Base-by-base conservation (phyloP, 2,113 vertebrate species). In the Anarhynchus alexandrinus region DNA sequence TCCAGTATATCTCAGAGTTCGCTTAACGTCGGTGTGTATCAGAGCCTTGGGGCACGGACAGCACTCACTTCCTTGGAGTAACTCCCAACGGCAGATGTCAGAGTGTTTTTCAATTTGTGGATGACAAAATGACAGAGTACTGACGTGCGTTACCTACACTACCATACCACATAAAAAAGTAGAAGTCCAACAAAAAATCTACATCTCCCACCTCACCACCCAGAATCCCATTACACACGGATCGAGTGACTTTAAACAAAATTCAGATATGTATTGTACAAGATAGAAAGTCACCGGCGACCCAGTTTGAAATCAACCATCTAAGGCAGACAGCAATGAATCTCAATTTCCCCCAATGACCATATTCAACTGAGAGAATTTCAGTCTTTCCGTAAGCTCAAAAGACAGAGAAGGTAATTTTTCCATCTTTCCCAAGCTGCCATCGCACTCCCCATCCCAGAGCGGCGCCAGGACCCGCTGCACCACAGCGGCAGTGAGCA, bases 401-500 rank as follows among this genome's bases (percentile, higher is more conserved):
- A 4, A 29, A 62, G 45, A 38, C 9, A 74, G 45, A 47, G 43
- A 45, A 73, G 15, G 54, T 43, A 22, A 43, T 78, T 83, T 78
- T 86, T 69, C 66, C 82, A 42, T 22, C 40, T 25, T 47, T 66
- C 34, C 55, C 42, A 49, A 66, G 65, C 64, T 70, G 23, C 51
- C 15, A 1, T 12, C 30, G 0, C 4, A 2, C 6, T 66, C 47
- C 47, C 43, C 66, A 59, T 13, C 57, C 79, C 82, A 36, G 73
- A 62, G 45, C 34, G 19, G 2, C 2, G 4, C 36, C 5, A 3
- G 66, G 32, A 85, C 27, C 19, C 6, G 1, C 67, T 25, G 32
- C 30, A 45, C 2, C 2, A 0, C 0, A 0, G 54, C 3, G 1
- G 38, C 73, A 86, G 69, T 1, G 6, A 66, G 27, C 34, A 15